A percentile compares a stretch with the other conserved stretches of the same genome.
Conservation (phyloP, 1,140 invertebrate species). For the Apis cerana region DNA sequence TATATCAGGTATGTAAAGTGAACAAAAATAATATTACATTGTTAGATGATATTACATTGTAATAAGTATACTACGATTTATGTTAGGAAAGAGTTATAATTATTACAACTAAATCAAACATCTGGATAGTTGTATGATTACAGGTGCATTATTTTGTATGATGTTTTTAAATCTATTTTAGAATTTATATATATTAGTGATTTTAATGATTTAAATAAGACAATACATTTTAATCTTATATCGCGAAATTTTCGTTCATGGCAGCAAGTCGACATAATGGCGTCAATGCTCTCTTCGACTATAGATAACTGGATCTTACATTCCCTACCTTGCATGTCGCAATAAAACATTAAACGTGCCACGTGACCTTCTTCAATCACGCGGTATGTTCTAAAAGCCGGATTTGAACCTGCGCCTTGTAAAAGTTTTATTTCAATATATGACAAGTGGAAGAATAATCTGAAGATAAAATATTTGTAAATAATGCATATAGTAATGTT, state of each 20-base stretch:
- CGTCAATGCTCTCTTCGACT: constrained; percentile 56
- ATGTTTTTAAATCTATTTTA: not conserved
- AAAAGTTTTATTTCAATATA: constrained; percentile 16
- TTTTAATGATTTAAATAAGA: not conserved
- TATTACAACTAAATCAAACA: constrained; percentile 9
- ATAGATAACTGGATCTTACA: constrained; percentile 55
- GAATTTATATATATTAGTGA: not conserved
- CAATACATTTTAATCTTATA: constrained; percentile 17
- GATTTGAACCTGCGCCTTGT: constrained; percentile 14
- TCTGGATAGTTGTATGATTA: constrained; percentile 21
- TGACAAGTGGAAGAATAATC: not conserved
- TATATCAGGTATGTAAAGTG: constrained; percentile 27
- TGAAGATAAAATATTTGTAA: not conserved
- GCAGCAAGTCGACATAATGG: constrained; percentile 66
- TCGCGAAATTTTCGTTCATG: constrained; percentile 54
- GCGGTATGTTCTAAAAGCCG: constrained; percentile 42
- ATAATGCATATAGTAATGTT: not conserved
- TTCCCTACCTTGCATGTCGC: constrained; percentile 29
- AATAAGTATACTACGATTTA: not conserved
- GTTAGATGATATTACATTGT: not conserved
- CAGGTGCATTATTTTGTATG: not conserved
- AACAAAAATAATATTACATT: constrained; percentile 19
- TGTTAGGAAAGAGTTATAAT: constrained; percentile 2
- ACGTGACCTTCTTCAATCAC: constrained; percentile 42
- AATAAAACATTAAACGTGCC: constrained; percentile 38